phyloP scores from a whole-genome alignment of 35 echinoderm and acorn worm genomes.

The Anneissia japonica region DNA sequence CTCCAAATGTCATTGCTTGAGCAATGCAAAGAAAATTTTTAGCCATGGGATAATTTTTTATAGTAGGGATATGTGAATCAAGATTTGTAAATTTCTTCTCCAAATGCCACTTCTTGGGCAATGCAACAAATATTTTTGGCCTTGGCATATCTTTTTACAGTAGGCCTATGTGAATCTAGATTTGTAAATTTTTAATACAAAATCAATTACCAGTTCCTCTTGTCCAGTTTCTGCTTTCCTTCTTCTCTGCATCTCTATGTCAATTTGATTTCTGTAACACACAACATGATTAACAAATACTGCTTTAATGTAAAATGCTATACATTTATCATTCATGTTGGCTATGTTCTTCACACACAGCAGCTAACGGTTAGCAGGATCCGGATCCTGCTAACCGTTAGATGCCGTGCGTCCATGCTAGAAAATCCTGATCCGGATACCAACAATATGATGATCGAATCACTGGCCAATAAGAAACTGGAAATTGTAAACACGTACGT shows the following conservation, averaged over 20 bases:
- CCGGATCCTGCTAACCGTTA: too few relatives aligned
- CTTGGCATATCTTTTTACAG: not conserved
- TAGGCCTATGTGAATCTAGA: not conserved
- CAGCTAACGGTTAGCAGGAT: too few relatives aligned
- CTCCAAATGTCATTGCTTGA: too few relatives aligned
- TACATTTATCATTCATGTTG: too few relatives aligned
- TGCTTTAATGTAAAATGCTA: too few relatives aligned
- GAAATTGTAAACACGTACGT: too few relatives aligned
- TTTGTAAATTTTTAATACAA: not conserved
- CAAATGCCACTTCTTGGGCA: not conserved
- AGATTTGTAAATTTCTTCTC: not conserved
- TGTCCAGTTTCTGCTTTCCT: slow-evolving; percentile 71
- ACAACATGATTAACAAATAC: too few relatives aligned
- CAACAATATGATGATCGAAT: too few relatives aligned
- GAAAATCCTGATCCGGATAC: too few relatives aligned
- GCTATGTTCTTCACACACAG: too few relatives aligned
- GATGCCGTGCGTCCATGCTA: too few relatives aligned
- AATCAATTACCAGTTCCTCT: slow-evolving; percentile 69
- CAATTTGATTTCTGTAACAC: slow-evolving; percentile 76
- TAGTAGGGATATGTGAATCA: not conserved
- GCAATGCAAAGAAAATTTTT: not conserved
- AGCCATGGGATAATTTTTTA: not conserved
- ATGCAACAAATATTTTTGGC: not conserved
- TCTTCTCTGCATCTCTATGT: slow-evolving; percentile 83
- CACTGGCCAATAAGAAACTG: too few relatives aligned